Conservation (phyloP, 2,113 vertebrate genomes). For the Semicossyphus pulcher region DNA sequence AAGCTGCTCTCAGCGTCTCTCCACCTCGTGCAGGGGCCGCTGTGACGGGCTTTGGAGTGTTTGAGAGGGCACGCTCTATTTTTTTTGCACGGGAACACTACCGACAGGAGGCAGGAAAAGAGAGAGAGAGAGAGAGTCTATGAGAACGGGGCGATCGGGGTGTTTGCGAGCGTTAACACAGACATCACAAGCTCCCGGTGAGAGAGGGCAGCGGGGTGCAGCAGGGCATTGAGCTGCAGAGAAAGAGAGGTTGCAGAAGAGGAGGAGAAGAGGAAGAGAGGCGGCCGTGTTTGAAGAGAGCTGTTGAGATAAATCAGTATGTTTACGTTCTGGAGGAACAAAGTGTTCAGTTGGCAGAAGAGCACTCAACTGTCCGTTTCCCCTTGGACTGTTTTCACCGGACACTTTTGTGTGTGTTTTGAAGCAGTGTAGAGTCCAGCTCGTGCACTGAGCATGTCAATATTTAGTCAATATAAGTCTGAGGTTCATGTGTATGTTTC, state of each 20-base stretch:
- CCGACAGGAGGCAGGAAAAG: slow-evolving; percentile 1
- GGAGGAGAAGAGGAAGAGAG: slow-evolving; percentile 61
- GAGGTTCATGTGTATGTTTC: background rate
- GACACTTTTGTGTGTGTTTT: slow-evolving; percentile 42
- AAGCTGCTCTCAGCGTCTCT: slow-evolving; percentile 54
- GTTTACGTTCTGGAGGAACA: slow-evolving; percentile 84
- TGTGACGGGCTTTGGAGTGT: slow-evolving; percentile 28
- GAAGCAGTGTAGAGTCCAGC: slow-evolving; percentile 36
- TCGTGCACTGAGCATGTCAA: slow-evolving; percentile 38
- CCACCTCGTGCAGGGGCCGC: slow-evolving; percentile 30
- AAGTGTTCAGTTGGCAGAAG: slow-evolving; percentile 83
- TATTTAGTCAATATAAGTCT: slow-evolving; percentile 40
- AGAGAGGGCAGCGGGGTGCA: slow-evolving; percentile 64
- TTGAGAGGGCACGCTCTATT: slow-evolving; percentile 31
- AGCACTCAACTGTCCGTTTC: slow-evolving; percentile 76
- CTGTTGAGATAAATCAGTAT: slow-evolving; percentile 84
- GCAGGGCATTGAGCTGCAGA: slow-evolving; percentile 64
- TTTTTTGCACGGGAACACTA: slow-evolving; percentile 28
- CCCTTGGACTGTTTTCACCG: slow-evolving; percentile 67
- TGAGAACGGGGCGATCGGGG: slow-evolving; percentile 36
- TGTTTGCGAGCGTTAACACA: slow-evolving; percentile 68
- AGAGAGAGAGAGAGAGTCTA: background rate
- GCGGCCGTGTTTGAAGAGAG: slow-evolving; percentile 76
- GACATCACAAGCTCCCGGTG: slow-evolving; percentile 70
- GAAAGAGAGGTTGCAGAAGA: slow-evolving; percentile 58